Evolutionary conservation across 2,888 invertebrate genomes (phyloP), one percentile per base, ranked within the genome.

Genomic region (Netelia melanura): DNA sequence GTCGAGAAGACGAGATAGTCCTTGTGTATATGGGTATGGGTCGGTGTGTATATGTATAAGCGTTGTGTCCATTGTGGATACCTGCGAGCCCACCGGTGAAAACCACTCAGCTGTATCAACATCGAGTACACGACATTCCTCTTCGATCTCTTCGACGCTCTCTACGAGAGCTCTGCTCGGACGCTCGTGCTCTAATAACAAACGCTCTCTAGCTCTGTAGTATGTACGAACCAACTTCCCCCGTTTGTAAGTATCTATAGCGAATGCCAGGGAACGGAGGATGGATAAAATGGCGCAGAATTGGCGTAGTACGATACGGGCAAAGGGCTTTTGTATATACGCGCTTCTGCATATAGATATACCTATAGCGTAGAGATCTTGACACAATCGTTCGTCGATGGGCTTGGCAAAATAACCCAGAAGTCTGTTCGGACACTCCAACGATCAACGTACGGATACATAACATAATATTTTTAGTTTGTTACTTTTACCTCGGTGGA

Each of bases 41-140:
- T 75, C 11, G 23, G 3, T 17, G 3, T 56, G 67, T 74, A 61
- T 61, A 8, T 38, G 56, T 68, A 61, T 78, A 86, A 78, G 83
- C 81, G 87, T 87, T 89, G 89, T 89, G 90, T 90, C 86, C 84
- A 83, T 86, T 67, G 56, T 56, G 79, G 61, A 65, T 83, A 84
- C 88, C 88, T 90, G 90, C 92, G 91, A 91, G 92, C 90, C 90
- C 89, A 83, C 84, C 87, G 91, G 90, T 90, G 91, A 92, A 48
- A 79, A 92, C 92, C 93, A 93, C 93, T 93, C 93, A 93, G 93
- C 93, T 93, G 93, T 93, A 93, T 93, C 93, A 93, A 93, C 93
- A 93, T 91, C 90, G 89, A 90, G 90, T 93, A 93, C 93, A 93
- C 90, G 93, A 93, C 93, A 93, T 93, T 93, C 92, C 92, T 93